A percentile compares a stretch with the other conserved stretches of the same genome.
phyloP scores from a whole-genome alignment of 2,113 vertebrate genomes.

The Gadus macrocephalus region DNA sequence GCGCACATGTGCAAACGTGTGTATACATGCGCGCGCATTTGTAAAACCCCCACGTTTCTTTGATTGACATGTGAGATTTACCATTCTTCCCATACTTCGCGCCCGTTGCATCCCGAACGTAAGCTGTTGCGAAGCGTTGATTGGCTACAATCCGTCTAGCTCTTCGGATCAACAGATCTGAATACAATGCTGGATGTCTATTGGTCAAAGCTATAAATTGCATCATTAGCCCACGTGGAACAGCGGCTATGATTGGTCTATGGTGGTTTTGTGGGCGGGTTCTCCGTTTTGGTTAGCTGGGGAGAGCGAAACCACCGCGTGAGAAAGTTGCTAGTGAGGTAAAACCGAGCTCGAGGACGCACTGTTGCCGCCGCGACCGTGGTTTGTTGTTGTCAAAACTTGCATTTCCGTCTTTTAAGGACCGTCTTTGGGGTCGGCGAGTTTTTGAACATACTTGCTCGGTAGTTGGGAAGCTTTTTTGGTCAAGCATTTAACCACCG shows the following conservation, averaged over 20 bases:
- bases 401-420: not conserved
- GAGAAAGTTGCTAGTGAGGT: slow-evolving; percentile 72
- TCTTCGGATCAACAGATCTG: too few species aligned
- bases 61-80: slow-evolving; percentile 79
- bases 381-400: not conserved
- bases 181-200: not conserved
- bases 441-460: too few species aligned
- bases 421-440: too few species aligned
- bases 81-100: slow-evolving; percentile 71
- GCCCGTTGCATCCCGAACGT: slow-evolving; percentile 62
- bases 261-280: slow-evolving; percentile 37
- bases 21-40: not conserved
- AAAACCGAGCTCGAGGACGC: slow-evolving; percentile 26
- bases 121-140: slow-evolving; percentile 19
- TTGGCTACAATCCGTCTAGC: slow-evolving; percentile 33
- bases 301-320: slow-evolving; percentile 40
- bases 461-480: slow-evolving; percentile 30
- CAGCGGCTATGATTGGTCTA: slow-evolving; percentile 38
- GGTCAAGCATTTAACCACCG: slow-evolving; percentile 38
- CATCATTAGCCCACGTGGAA: slow-evolving; percentile 62
- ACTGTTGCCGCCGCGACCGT: not conserved
- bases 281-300: slow-evolving; percentile 44
- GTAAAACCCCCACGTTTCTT: slow-evolving; percentile 86
- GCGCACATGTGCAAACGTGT: not conserved
- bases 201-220: not conserved